Base-by-base conservation (phyloP, 2,888 invertebrate species). In the Chironomus tentans region DNA sequence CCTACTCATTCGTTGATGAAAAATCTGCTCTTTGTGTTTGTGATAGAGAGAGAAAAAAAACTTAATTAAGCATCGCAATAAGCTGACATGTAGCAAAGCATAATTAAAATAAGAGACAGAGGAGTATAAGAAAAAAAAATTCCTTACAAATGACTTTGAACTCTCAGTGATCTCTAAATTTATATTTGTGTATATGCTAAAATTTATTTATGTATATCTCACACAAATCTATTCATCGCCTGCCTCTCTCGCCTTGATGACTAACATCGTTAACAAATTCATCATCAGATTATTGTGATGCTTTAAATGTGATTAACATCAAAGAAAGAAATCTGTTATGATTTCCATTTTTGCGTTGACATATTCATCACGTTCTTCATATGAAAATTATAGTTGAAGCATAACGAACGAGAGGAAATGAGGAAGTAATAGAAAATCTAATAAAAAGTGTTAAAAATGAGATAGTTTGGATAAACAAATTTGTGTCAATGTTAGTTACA, bases 231-330 rank as follows among this genome's bases (percentile, higher is more conserved):
- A 56, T 56, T 56, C 56, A 56, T 15, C 56, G 56, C 15, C 56
- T 56, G n/a, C 56, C 38, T 15, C n/a, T 56, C 6, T 56, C 15
- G 56, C 18, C 22, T 13, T 47, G 48, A 56, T 70, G 70, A 71
- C 48, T 56, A 48, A 71, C 71, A 71, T 71, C 71, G 48, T 50
- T 50, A 71, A 73, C 72, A 61, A 62, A 73, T 73, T 61, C 72
- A 73, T 73, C 72, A 73, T 73, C 48, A 73, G 65, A 65, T 65
- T 65, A 65, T 65, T 65, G 65, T 65, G 38, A 47, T 56, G 70
- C 70, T 47, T 65, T 65, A 24, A 65, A 65, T 50, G 62, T 46
- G 72, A 62, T 28, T 50, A 73, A 73, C 72, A 73, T 73, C 72
- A 73, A 73, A 73, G 72, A 62, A 61, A 56, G 13, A 65, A 65